Conservation (phyloP, 2,888 invertebrate species). For the Xestoiulus laeticollis region DNA sequence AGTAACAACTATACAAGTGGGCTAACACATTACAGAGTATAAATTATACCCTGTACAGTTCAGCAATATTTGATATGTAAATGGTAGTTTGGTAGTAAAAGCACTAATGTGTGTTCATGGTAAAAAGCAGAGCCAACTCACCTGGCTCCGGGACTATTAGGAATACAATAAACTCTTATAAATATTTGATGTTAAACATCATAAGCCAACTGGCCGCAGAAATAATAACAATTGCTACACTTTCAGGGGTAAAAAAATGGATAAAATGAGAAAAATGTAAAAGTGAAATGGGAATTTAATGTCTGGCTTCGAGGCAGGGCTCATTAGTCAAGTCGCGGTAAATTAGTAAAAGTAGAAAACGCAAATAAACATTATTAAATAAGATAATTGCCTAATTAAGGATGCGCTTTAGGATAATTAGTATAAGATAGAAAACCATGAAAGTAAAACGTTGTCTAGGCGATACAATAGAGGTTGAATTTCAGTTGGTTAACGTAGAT, state of each 20-base stretch:
- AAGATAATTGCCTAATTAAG: slow-evolving; percentile 3
- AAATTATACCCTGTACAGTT: background rate
- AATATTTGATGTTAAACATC: background rate
- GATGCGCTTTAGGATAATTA: background rate
- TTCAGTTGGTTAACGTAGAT: background rate
- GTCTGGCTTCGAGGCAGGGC: background rate
- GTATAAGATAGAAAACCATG: background rate
- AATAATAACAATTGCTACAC: background rate
- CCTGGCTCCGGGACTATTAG: background rate
- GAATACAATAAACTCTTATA: background rate
- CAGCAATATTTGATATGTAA: background rate
- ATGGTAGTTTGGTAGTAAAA: background rate
- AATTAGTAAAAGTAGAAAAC: background rate
- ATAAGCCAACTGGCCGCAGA: background rate
- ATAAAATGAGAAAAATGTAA: background rate
- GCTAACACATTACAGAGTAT: background rate
- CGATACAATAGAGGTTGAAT: background rate
- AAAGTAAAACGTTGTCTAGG: background rate
- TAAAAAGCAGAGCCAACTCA: background rate
- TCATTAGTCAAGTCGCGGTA: background rate
- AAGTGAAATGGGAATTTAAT: background rate
- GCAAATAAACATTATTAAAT: slow-evolving; percentile 9
- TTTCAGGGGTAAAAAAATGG: background rate
- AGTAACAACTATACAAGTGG: background rate
- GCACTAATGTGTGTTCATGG: background rate